phyloP scores from a whole-genome alignment of 2,888 invertebrate genomes.

The Nematopogon swammerdamellus region DNA sequence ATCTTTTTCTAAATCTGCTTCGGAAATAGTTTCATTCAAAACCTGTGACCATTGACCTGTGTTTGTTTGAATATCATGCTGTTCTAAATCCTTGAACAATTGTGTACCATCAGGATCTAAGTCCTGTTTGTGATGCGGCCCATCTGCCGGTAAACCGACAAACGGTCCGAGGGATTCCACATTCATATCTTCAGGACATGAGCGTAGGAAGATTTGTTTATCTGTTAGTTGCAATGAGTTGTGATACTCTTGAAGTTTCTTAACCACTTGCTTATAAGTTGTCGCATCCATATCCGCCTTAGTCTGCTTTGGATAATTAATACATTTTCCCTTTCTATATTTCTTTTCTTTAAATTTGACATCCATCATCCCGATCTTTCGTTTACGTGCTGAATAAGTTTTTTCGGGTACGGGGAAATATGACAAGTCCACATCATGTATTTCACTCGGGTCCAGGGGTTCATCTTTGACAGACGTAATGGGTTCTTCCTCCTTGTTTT shows the following conservation, averaged over 20 bases:
- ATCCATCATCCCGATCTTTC: slow-evolving; percentile 2
- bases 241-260: slow-evolving; percentile 28
- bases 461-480: too few relatives aligned
- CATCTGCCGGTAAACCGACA: not conserved
- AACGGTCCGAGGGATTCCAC: slow-evolving; percentile 13
- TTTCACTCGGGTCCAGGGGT: not conserved
- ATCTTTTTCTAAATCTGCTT: slow-evolving; percentile 19
- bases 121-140: not conserved
- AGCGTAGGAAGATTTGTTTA: slow-evolving; percentile 29
- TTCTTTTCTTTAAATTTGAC: slow-evolving; percentile 19
- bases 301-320: slow-evolving; percentile 31
- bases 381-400: slow-evolving; percentile 22
- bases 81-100: slow-evolving; percentile 7
- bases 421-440: not conserved
- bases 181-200: slow-evolving; percentile 31
- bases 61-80: slow-evolving; percentile 10
- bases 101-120: not conserved
- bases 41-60: slow-evolving; percentile 20
- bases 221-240: slow-evolving; percentile 22
- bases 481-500: too few relatives aligned
- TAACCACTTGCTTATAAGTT: slow-evolving; percentile 30
- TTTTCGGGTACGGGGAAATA: slow-evolving; percentile 19
- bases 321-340: slow-evolving; percentile 39
- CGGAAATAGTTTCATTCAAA: slow-evolving; percentile 27
- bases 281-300: slow-evolving; percentile 17